These are phyloP conservation scores for Isurus oxyrinchus DNA, from an alignment of 2,113 vertebrate species.

Conservation along the genomic window DNA sequence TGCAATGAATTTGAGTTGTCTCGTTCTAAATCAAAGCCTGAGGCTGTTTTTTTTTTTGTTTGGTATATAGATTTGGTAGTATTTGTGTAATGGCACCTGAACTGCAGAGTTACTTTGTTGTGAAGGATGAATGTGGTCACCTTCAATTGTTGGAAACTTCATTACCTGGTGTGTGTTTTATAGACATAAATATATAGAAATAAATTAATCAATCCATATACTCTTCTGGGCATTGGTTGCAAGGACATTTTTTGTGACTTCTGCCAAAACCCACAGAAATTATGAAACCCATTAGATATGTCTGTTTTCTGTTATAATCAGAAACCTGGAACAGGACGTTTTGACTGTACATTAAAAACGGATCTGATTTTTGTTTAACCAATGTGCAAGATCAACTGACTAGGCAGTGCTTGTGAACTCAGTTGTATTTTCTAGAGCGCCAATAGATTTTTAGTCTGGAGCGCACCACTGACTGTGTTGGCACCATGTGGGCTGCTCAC, in stretches of 20 bases:
- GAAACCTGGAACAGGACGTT: background rate
- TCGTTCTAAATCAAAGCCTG: background rate
- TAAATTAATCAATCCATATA: background rate
- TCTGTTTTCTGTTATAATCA: slow-evolving; percentile 18
- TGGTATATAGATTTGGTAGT: background rate
- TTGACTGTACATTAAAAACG: background rate
- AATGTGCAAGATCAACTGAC: background rate
- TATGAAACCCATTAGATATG: background rate
- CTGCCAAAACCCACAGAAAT: slow-evolving; percentile 24
- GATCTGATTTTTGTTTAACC: background rate
- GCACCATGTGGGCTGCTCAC: background rate
- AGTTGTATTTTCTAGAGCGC: background rate
- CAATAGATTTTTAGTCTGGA: background rate
- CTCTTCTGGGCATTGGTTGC: background rate
- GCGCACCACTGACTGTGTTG: background rate
- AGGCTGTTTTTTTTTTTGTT: background rate
- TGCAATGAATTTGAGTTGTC: background rate
- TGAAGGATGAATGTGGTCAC: background rate
- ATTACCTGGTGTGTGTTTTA: background rate
- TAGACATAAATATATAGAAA: background rate
- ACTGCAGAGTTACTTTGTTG: background rate
- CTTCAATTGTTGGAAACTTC: background rate
- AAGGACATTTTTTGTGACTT: background rate
- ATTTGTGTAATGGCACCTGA: background rate
- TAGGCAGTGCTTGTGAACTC: background rate